Percentiles rank a stretch among this genome's conserved stretches.
Evolutionary conservation across 2,888 invertebrate genomes (phyloP).

Genomic region (Atherix ibis): DNA sequence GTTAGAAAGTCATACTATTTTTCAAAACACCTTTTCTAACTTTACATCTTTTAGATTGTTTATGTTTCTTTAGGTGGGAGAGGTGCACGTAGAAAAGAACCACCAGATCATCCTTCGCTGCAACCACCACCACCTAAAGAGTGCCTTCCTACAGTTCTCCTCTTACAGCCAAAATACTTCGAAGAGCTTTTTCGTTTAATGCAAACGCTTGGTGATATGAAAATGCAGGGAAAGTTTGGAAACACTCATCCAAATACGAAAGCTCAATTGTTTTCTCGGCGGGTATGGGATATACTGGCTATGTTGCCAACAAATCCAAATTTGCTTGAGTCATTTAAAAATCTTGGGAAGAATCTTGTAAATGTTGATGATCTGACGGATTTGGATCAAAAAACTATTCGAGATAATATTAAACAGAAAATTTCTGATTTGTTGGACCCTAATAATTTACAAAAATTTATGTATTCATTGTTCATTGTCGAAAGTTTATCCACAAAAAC

Average conservation of each 20-base stretch:
- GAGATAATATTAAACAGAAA: slow-evolving; percentile 27
- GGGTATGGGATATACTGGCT: slow-evolving; percentile 90
- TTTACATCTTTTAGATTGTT: slow-evolving; percentile 43
- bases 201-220: slow-evolving; percentile 80
- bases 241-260: slow-evolving; percentile 59
- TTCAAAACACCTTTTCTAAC: no score
- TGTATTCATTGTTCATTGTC: slow-evolving; percentile 88
- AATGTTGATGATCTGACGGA: slow-evolving; percentile 30
- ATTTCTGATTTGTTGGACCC: slow-evolving; percentile 68
- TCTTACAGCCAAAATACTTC: slow-evolving; percentile 76
- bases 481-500: slow-evolving; percentile 44
- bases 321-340: slow-evolving; percentile 61
- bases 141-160: slow-evolving; percentile 66
- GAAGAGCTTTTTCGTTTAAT: slow-evolving; percentile 80
- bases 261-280: slow-evolving; percentile 74
- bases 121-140: slow-evolving; percentile 76
- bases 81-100: slow-evolving; percentile 37
- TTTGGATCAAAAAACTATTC: slow-evolving; percentile 20
- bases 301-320: slow-evolving; percentile 81
- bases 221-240: slow-evolving; percentile 49
- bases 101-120: slow-evolving; percentile 63
- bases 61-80: slow-evolving; percentile 76
- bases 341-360: slow-evolving; percentile 35
- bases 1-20: slow-evolving; percentile 29
- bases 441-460: slow-evolving; percentile 79